These are phyloP conservation scores for Azorinus chamasolen DNA, from an alignment of 2,888 invertebrate species.

Conservation along the genomic window DNA sequence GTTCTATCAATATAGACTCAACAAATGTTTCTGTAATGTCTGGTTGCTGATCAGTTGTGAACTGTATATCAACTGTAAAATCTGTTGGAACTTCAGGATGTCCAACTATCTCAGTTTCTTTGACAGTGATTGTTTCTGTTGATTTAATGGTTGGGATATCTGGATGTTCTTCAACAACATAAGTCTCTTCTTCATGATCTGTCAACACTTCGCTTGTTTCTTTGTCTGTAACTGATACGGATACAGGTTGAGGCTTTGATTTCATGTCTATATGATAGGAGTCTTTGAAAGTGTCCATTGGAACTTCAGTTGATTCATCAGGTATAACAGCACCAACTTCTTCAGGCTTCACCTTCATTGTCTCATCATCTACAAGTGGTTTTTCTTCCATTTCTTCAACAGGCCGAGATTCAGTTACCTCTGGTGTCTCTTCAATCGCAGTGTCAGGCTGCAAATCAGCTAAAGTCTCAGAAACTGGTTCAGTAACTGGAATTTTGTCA, in stretches of 20 bases:
- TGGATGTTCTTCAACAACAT: constrained; percentile 21
- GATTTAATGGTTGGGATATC: constrained; percentile 14
- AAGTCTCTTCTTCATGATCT: constrained; percentile 5
- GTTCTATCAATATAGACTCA: neutral
- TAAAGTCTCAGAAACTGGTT: constrained; percentile 3
- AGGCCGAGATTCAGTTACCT: constrained; percentile 3
- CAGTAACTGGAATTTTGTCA: constrained; percentile 1
- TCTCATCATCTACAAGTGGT: neutral
- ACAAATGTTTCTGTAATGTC: constrained; percentile 7
- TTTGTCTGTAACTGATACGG: constrained; percentile 4
- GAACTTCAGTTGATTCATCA: neutral
- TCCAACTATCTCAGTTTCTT: constrained; percentile 3
- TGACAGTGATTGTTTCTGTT: constrained; percentile 1
- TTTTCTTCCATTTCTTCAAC: constrained; percentile 4
- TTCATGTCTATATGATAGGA: neutral
- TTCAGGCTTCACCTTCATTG: neutral
- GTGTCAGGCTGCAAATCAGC: constrained; percentile 10
- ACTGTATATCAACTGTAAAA: no score
- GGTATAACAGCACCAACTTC: neutral
- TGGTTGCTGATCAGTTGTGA: neutral
- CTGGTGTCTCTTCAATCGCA: neutral
- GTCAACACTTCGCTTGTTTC: constrained; percentile 14
- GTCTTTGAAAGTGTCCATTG: neutral
- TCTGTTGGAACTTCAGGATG: neutral
- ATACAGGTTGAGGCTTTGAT: neutral